A percentile compares a stretch with the other conserved stretches of the same genome.
phyloP scores from a whole-genome alignment of 2,797 vertebrate genomes.

The Centropyge bicolor region DNA sequence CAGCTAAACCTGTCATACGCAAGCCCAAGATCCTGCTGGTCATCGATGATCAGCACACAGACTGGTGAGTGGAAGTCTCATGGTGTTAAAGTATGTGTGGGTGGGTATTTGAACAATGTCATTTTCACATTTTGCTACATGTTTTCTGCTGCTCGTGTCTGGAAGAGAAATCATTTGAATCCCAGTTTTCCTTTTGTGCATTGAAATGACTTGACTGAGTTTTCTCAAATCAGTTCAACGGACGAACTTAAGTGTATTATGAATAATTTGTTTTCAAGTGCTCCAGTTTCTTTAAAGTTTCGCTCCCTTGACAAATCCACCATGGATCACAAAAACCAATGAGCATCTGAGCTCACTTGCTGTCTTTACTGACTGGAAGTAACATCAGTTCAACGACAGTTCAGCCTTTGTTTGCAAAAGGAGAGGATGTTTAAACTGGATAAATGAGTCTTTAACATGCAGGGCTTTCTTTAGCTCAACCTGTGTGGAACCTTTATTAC shows the following conservation, averaged over 20 bases:
- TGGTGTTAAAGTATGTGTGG: background rate
- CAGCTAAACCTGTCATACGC: constrained; percentile 80
- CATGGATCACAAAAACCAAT: background rate
- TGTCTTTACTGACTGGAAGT: constrained; percentile 2
- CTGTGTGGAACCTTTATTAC: background rate
- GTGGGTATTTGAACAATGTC: background rate
- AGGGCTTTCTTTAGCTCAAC: background rate
- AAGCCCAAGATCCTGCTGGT: constrained; percentile 94
- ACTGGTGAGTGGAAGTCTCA: constrained; percentile 89
- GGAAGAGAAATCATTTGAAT: background rate
- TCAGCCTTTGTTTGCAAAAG: constrained; percentile 5
- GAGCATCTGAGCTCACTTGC: background rate
- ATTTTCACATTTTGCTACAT: background rate
- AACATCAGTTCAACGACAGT: constrained; percentile 1
- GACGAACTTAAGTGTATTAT: background rate
- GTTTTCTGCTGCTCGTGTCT: background rate
- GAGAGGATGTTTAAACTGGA: background rate
- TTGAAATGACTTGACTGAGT: background rate
- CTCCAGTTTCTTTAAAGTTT: constrained; percentile 15
- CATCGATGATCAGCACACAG: constrained; percentile 93
- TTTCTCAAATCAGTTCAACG: background rate
- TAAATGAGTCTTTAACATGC: too few species aligned
- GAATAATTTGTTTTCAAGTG: background rate
- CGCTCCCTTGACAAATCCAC: constrained; percentile 10
- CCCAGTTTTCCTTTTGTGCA: background rate